Evolutionary conservation across 2,888 invertebrate species (phyloP).

Genomic region (Penaeus monodon): DNA sequence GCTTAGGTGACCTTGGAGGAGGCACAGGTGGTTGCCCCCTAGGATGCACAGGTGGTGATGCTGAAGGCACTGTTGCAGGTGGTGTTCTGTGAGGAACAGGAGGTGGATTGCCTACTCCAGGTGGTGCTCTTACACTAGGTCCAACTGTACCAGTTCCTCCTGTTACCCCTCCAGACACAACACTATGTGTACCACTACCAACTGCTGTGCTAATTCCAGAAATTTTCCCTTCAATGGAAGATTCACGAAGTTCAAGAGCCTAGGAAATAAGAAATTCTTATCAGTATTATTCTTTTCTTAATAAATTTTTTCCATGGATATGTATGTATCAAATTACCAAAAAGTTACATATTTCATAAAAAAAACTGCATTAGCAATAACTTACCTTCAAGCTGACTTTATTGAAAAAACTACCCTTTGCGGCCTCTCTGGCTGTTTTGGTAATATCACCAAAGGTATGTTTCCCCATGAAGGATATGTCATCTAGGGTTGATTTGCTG

Average conservation of each 20-base stretch:
- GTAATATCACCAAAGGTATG: constrained; percentile 90
- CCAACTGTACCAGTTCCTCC: constrained; percentile 23
- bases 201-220: constrained; percentile 33
- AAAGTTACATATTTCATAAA: too few species aligned
- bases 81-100: constrained; percentile 43
- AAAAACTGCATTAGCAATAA: too few species aligned
- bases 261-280: constrained; percentile 33
- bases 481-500: constrained; percentile 88
- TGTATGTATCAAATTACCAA: too few species aligned
- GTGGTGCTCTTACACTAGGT: constrained; percentile 24
- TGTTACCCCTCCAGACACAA: constrained; percentile 4
- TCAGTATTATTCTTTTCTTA: too few species aligned
- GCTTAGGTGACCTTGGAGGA: constrained; percentile 54
- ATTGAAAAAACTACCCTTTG: constrained; percentile 81
- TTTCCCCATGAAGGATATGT: constrained; percentile 86
- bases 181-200: constrained; percentile 16
- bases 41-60: constrained; percentile 43
- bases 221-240: constrained; percentile 52
- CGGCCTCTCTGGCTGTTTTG: constrained; percentile 90
- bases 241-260: constrained; percentile 59
- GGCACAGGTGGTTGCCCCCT: constrained; percentile 49
- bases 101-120: constrained; percentile 28
- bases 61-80: constrained; percentile 45
- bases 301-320: too few species aligned
- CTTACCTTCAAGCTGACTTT: constrained; percentile 76